Evolutionary conservation across 2,888 invertebrate species (phyloP).

Genomic region (Amiota communis): DNA sequence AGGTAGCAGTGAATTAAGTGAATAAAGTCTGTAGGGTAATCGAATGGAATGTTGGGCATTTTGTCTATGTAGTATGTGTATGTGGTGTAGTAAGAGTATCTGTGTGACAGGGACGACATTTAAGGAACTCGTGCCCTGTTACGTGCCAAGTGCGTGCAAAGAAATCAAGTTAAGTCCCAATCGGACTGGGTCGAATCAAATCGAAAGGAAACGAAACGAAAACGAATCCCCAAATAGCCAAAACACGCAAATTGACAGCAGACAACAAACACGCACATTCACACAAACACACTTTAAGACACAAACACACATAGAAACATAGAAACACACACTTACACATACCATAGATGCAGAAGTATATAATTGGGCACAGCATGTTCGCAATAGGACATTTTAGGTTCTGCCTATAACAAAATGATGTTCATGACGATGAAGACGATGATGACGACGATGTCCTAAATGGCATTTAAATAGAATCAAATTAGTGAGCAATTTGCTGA

Average conservation of each 20-base stretch:
- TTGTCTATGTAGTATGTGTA: no score
- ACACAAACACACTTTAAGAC: background rate
- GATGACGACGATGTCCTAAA: constrained; percentile 59
- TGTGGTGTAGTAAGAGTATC: background rate
- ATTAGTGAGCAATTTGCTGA: constrained; percentile 60
- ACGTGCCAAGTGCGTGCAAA: constrained; percentile 9
- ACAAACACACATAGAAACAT: background rate
- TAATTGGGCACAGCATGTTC: constrained; percentile 57
- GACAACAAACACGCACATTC: no score
- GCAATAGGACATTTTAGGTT: constrained; percentile 51
- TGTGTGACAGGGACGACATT: background rate
- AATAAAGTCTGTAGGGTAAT: no score
- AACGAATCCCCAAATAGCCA: constrained; percentile 6
- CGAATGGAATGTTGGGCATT: no score
- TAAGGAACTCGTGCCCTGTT: background rate
- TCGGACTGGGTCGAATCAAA: background rate
- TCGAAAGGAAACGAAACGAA: background rate
- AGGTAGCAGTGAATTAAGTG: no score
- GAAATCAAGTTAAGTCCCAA: constrained; percentile 3
- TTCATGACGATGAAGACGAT: no score
- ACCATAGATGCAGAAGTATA: constrained; percentile 29
- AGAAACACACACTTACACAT: background rate
- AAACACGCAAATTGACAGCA: constrained; percentile 22
- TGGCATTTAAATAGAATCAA: constrained; percentile 69
- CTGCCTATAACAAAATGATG: no score